Evolutionary conservation across 2,888 invertebrate species (phyloP).

Genomic region (Heliconius sara): DNA sequence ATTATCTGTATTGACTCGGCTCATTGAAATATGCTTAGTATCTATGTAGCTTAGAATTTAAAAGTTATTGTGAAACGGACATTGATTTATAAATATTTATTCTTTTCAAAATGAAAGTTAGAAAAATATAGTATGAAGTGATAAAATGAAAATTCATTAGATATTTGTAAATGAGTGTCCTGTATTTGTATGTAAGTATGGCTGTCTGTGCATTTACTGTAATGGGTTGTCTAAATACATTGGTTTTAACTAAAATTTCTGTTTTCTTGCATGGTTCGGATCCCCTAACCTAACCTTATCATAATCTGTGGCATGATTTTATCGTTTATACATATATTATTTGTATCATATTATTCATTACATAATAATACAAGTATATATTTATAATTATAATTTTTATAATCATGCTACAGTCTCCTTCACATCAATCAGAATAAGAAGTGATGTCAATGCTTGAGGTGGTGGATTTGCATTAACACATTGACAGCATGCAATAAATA

Average conservation of each 20-base stretch:
- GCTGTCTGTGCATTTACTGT: constrained; percentile 75
- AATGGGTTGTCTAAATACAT: constrained; percentile 79
- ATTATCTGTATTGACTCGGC: constrained; percentile 40
- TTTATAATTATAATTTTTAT: not conserved
- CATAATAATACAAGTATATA: too few species aligned
- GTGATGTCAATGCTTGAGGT: constrained; percentile 38
- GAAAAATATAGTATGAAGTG: not conserved
- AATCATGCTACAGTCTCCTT: constrained; percentile 47
- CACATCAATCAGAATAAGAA: constrained; percentile 32
- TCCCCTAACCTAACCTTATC: constrained; percentile 56
- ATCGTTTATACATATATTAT: not conserved
- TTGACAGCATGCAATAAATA: constrained; percentile 40
- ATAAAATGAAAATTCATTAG: not conserved
- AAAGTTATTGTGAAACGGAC: constrained; percentile 48
- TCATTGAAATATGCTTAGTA: constrained; percentile 50
- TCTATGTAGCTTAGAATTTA: constrained; percentile 52
- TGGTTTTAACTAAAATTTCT: constrained; percentile 70
- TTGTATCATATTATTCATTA: not conserved
- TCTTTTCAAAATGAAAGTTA: not conserved
- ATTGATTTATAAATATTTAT: constrained; percentile 44
- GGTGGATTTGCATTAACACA: constrained; percentile 39
- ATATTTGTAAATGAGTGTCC: constrained; percentile 45
- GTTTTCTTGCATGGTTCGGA: constrained; percentile 81
- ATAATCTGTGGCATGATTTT: constrained; percentile 64
- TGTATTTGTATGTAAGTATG: constrained; percentile 60